These are phyloP conservation scores for Artibeus jamaicensis DNA, from an alignment of 2,797 vertebrate genomes.

Conservation along the genomic window DNA sequence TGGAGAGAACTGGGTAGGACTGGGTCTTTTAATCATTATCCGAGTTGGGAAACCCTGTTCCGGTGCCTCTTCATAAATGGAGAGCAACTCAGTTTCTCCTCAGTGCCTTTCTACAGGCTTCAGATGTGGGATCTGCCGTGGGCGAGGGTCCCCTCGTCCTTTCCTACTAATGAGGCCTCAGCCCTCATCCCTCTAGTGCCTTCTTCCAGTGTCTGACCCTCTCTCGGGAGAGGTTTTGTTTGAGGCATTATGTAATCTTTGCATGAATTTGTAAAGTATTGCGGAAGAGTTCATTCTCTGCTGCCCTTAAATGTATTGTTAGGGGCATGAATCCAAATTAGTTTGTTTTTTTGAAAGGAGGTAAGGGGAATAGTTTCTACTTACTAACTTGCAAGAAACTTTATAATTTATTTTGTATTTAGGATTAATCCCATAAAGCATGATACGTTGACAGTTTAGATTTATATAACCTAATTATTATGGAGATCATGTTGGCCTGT, in stretches of 20 bases:
- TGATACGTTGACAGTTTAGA: not conserved
- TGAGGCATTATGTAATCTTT: not conserved
- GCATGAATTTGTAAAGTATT: not conserved
- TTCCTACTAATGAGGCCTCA: not conserved
- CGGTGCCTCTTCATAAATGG: not conserved
- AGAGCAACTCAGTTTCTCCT: not conserved
- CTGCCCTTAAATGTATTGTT: not conserved
- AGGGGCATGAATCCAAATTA: not conserved
- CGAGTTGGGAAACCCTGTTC: rapidly evolving
- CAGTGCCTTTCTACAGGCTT: not conserved
- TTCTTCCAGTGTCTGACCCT: rapidly evolving
- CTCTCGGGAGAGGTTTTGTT: not conserved
- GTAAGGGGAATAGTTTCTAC: not conserved
- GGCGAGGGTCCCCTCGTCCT: not conserved
- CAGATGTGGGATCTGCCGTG: rapidly evolving
- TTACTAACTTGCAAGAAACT: not conserved
- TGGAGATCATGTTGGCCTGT: not conserved
- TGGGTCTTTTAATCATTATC: not conserved
- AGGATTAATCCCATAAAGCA: not conserved
- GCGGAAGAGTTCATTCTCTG: not conserved
- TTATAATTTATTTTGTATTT: not conserved
- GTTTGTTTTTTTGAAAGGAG: not conserved
- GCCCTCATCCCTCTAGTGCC: not conserved
- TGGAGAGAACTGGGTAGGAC: not conserved
- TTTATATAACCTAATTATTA: not conserved